A percentile compares a stretch with the other conserved stretches of the same genome.
Evolutionary conservation across 1,140 invertebrate species (phyloP).

Genomic region (Anastrepha obliqua): DNA sequence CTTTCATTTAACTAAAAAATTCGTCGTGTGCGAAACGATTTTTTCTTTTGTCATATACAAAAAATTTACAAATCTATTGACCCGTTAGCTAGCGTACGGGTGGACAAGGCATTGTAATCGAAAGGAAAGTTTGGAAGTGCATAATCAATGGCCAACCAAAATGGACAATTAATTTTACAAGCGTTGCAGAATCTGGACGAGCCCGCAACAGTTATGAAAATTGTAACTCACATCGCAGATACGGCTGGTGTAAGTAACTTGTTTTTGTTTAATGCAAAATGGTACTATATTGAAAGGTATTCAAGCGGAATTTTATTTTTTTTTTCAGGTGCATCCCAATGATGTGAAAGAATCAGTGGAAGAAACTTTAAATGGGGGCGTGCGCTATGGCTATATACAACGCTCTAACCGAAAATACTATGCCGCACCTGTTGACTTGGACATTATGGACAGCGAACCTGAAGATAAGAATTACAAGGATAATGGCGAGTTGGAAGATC

Average conservation of each 20-base stretch:
- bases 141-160: constrained; percentile 52
- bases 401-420: constrained; percentile 52
- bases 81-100: not conserved
- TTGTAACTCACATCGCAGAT: constrained; percentile 48
- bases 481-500: constrained; percentile 42
- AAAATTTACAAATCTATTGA: constrained; percentile 5
- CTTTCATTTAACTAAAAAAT: constrained; percentile 35
- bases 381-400: constrained; percentile 54
- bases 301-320: not conserved
- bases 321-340: constrained; percentile 38
- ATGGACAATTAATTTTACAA: constrained; percentile 55
- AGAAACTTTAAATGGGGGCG: constrained; percentile 50
- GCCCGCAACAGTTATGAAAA: constrained; percentile 36
- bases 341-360: constrained; percentile 55
- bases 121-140: not conserved
- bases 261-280: not conserved
- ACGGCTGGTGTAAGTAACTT: constrained; percentile 41
- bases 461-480: not conserved
- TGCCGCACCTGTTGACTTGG: constrained; percentile 52
- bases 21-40: constrained; percentile 46
- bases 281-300: not conserved
- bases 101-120: not conserved
- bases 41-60: constrained; percentile 19
- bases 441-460: constrained; percentile 1
- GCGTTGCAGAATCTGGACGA: constrained; percentile 54